Evolutionary conservation across 2,113 vertebrate genomes (phyloP), one percentile per base, ranked within the genome.

Genomic region (Forbesichthys papilliferus): DNA sequence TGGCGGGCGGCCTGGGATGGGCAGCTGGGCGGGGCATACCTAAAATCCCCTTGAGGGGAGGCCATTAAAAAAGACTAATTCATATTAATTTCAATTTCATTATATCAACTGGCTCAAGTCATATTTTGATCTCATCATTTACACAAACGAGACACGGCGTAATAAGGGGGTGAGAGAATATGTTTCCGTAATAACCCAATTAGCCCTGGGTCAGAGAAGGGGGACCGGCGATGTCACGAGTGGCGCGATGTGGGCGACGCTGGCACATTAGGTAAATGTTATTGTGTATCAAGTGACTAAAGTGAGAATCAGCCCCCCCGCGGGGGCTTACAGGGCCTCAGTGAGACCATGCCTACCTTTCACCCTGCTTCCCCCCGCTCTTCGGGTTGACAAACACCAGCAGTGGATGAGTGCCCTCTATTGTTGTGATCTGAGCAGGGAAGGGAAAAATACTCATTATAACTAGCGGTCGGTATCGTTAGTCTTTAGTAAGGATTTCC

Each of bases 361-460:
- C 96, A 85, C 96, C 96, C 93, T 98, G 96, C 86, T 98, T 98
- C 69, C 96, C 96, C 67, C 96, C 96, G 90, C 96, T 98, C 92
- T 97, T 97, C 66, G 96, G 96, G 86, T 98, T 97, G 89, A 98
- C 96, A 90, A 98, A 97, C 91, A 98, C 94, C 79, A 98, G 93
- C 90, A 98, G 94, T 56, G 96, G 96, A 91, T 96, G 96, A 91
- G 95, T 97, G 79, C 94, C 96, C 92, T 94, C 93, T 93, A 95
- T 88, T 83, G 96, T 95, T 88, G 96, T 98, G 82, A 98, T 96
- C 96, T 97, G 93, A 86, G 91, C 92, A 86, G 73, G 85, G 88
- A 53, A 62, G 63, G 82, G 5, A 61, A 14, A 52, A 52, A 52
- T 12, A 52, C 9, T 11, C 10, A 27, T 27, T 27, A 27, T 27